Evolutionary conservation across 1,140 invertebrate species (phyloP).

Genomic region (Sipha flava): DNA sequence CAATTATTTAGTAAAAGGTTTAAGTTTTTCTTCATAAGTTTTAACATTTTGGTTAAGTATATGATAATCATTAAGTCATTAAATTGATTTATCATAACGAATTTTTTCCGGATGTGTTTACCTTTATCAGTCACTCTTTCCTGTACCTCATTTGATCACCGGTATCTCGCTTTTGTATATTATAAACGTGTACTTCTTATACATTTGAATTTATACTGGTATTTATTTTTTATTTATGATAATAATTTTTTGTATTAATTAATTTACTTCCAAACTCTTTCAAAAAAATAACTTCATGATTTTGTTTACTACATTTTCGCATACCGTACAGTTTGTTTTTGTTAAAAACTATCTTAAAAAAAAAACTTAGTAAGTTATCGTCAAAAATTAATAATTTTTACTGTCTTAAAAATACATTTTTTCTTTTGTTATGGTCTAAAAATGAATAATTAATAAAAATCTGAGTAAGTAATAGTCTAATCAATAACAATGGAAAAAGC

Average conservation of each 20-base stretch:
- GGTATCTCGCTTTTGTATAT: no score
- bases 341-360: not conserved
- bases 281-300: not conserved
- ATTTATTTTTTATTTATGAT: not conserved
- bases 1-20: no score
- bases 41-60: no score
- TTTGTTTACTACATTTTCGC: not conserved
- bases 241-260: not conserved
- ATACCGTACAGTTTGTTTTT: not conserved
- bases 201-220: no score
- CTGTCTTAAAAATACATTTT: not conserved
- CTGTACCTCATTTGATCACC: no score
- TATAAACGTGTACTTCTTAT: no score
- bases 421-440: not conserved
- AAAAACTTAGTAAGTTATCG: not conserved
- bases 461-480: not conserved
- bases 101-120: no score
- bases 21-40: no score
- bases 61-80: no score
- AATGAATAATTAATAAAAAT: slow-evolving; percentile 10
- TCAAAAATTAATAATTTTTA: not conserved
- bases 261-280: not conserved
- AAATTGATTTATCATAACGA: no score
- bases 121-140: no score
- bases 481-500: slow-evolving; percentile 11